phyloP scores from a whole-genome alignment of 2,797 vertebrate genomes.

The Sebastes trivittatus region DNA sequence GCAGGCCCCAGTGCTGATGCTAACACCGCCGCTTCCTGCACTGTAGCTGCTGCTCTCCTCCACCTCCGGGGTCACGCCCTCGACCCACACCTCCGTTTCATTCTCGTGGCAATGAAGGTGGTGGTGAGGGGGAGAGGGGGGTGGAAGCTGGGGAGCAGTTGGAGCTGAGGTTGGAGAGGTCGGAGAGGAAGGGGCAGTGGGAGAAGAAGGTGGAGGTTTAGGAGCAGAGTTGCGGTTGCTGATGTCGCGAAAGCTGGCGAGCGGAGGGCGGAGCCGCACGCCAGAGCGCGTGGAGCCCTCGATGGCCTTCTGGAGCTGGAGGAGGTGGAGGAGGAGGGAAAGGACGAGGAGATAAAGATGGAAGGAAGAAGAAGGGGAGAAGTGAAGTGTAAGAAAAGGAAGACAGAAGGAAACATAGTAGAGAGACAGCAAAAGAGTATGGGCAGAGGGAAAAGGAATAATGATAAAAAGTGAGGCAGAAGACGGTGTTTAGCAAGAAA shows the following conservation, averaged over 20 bases:
- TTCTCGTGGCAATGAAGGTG: conserved; percentile 31
- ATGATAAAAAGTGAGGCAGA: background rate
- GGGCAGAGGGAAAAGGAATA: background rate
- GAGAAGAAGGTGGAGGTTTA: conserved; percentile 46
- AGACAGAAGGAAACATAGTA: background rate
- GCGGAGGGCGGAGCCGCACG: conserved; percentile 89
- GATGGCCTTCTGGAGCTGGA: conserved; percentile 94
- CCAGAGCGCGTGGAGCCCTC: conserved; percentile 92
- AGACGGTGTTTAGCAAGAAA: background rate
- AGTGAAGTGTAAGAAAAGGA: background rate
- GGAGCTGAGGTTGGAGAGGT: conserved; percentile 70
- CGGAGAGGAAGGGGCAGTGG: conserved; percentile 44
- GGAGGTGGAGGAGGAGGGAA: background rate
- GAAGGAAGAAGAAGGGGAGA: background rate
- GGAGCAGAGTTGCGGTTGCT: conserved; percentile 73
- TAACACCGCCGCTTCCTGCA: conserved; percentile 2
- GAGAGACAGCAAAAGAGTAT: background rate
- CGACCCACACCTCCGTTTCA: conserved; percentile 75
- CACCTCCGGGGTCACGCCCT: conserved; percentile 47
- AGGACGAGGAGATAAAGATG: background rate
- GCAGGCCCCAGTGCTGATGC: conserved; percentile 16
- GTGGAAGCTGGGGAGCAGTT: conserved; percentile 68
- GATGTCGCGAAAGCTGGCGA: conserved; percentile 91
- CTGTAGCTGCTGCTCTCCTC: conserved; percentile 42
- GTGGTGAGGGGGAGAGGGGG: conserved; percentile 27